Base-by-base conservation (phyloP, 1,140 invertebrate species). In the Glossosoma conforme region DNA sequence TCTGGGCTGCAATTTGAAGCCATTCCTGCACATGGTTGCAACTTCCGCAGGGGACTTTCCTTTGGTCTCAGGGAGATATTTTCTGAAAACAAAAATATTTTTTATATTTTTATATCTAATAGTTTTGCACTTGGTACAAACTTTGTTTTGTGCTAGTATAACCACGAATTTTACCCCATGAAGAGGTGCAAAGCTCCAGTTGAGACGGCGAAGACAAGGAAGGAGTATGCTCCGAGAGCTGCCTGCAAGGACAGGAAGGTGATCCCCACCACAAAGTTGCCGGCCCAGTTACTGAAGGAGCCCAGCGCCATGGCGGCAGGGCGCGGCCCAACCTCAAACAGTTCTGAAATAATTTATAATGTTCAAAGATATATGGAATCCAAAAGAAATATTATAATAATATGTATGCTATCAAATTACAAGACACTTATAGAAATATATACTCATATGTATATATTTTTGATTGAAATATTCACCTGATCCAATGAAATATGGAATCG, bases 401-500 rank as follows among this genome's bases (percentile, higher is more conserved):
- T n/a, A n/a, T n/a, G n/a, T n/a, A n/a, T n/a, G n/a, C n/a, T n/a
- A n/a, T n/a, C n/a, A n/a, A n/a, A n/a, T n/a, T n/a, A n/a, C n/a
- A n/a, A n/a, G n/a, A n/a, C n/a, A n/a, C n/a, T n/a, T n/a, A n/a
- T n/a, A n/a, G n/a, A n/a, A n/a, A n/a, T n/a, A n/a, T n/a, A n/a
- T n/a, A n/a, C n/a, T n/a, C n/a, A n/a, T n/a, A n/a, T n/a, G n/a
- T n/a, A n/a, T n/a, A n/a, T n/a, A n/a, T n/a, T n/a, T n/a, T n/a
- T n/a, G n/a, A n/a, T n/a, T n/a, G n/a, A 11, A 20, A 33, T 13
- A 64, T 52, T 60, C 59, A 83, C 81, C 81, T 61, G 87, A 82
- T 10, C 86, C 89, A 61, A 94, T 89, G 60, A 95, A 89, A 69
- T 86, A 93, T 0, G 92, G 90, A 62, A 95, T 91, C 1, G 91